Evolutionary conservation across 2,113 vertebrate genomes (phyloP), one percentile per base, ranked within the genome.

Genomic region (Cyanoliseus patagonus): DNA sequence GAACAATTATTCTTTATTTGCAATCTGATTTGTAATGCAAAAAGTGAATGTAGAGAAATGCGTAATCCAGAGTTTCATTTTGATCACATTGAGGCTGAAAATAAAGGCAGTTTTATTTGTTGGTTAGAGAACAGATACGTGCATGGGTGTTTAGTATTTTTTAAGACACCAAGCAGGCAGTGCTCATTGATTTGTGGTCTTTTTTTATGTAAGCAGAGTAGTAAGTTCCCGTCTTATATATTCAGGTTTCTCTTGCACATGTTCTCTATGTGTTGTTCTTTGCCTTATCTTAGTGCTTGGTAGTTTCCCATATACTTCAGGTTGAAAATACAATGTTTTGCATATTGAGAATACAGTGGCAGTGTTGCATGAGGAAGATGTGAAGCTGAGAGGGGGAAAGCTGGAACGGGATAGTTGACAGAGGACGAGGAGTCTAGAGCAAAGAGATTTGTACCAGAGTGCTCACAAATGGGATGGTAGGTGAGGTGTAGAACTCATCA

Each of bases 1-100:
- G 81, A 90, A 84, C 94, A 91, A 72, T 78, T 88, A 76, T 82
- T 96, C 90, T 83, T 90, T 95, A 91, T 93, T 88, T 87, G 47
- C 86, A 49, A 59, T 33, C 61, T 93, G 66, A 92, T 93, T 82
- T 94, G 92, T 94, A 63, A 97, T 94, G 94, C 94, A 88, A 42
- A 92, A 72, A 88, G 68, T 84, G 69, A 35, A 92, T 88, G 75
- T 49, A 64, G 87, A 85, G 86, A 77, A 95, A 78, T n/a, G 68
- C 51, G 44, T 35, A 59, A 80, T 49, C 79, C 68, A 59, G 14
- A 93, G 53, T 81, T 94, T 72, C 64, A n/a, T 66, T 93, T 93
- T 78, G 88, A 75, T 93, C 51, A 47, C 13, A 10, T 4, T 24
- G 42, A 74, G 66, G 46, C 90, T 8, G 23, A 63, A 92, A 88